Evolutionary conservation across 2,888 invertebrate species (phyloP).

Genomic region (Rhagophthalmus giganteus): DNA sequence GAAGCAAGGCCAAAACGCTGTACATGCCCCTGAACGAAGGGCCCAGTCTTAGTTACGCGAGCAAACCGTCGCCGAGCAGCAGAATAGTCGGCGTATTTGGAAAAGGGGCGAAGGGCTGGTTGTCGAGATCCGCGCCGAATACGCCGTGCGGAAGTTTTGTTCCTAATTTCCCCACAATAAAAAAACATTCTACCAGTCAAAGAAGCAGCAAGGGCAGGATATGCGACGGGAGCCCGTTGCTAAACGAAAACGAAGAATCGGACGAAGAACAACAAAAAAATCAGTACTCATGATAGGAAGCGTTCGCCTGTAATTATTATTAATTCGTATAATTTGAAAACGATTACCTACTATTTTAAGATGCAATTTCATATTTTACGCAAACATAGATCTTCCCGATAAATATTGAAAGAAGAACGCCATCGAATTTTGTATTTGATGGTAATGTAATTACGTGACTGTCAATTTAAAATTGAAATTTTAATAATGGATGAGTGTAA

Average conservation of each 20-base stretch:
- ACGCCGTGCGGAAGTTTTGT: slow-evolving; percentile 73
- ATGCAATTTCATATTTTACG: slow-evolving; percentile 2
- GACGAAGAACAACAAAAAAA: slow-evolving; percentile 46
- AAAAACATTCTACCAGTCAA: slow-evolving; percentile 56
- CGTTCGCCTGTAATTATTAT: neutral
- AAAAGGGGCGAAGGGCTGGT: slow-evolving; percentile 56
- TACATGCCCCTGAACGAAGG: slow-evolving; percentile 66
- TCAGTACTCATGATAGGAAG: slow-evolving; percentile 25
- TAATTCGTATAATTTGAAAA: slow-evolving; percentile 2
- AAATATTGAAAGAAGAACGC: slow-evolving; percentile 7
- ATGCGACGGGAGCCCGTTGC: slow-evolving; percentile 66
- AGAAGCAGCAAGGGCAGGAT: slow-evolving; percentile 57
- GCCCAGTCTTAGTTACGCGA: slow-evolving; percentile 31
- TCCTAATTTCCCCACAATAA: slow-evolving; percentile 62
- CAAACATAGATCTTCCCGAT: slow-evolving; percentile 7
- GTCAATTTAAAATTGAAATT: slow-evolving; percentile 21
- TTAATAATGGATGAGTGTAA: slow-evolving; percentile 19
- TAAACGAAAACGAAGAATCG: slow-evolving; percentile 61
- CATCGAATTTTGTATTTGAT: slow-evolving; percentile 22
- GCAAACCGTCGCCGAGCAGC: slow-evolving; percentile 38
- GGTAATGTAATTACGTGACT: slow-evolving; percentile 6
- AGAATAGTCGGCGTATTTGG: slow-evolving; percentile 14
- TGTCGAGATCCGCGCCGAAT: slow-evolving; percentile 78
- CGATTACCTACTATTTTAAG: slow-evolving; percentile 6
- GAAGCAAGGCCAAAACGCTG: slow-evolving; percentile 66